Conservation (phyloP, 2,113 vertebrate genomes). For the Tapirus terrestris region DNA sequence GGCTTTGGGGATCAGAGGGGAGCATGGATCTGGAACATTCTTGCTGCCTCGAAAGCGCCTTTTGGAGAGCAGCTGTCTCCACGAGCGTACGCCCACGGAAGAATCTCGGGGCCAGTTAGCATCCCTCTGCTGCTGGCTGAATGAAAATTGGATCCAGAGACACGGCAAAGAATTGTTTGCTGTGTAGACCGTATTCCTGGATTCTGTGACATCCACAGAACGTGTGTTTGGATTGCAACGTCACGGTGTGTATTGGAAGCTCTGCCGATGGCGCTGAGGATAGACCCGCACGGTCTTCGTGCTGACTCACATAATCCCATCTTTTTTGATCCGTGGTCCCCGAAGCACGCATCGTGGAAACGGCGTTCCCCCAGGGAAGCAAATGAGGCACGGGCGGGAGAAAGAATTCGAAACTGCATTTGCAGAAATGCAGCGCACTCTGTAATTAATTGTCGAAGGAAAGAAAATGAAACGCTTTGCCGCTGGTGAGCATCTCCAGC, state of each 20-base stretch:
- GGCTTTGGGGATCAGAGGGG: neutral
- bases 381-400: neutral
- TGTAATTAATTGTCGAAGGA: neutral
- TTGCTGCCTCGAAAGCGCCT: neutral
- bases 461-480: neutral
- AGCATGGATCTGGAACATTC: neutral
- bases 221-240: neutral
- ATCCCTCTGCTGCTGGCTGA: neutral
- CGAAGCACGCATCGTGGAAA: accelerated
- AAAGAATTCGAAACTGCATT: neutral
- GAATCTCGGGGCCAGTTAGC: neutral
- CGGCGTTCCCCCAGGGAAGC: neutral
- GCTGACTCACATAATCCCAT: accelerated
- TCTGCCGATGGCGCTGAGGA: accelerated
- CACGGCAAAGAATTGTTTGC: neutral
- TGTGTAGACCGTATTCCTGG: neutral
- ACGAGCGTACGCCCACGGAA: neutral
- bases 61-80: neutral
- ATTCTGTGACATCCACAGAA: neutral
- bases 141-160: neutral
- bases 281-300: accelerated
- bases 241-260: neutral
- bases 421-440: neutral
- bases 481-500: accelerated
- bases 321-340: neutral